Evolutionary conservation across 1,140 invertebrate genomes (phyloP).

Genomic region (Cylas formicarius): DNA sequence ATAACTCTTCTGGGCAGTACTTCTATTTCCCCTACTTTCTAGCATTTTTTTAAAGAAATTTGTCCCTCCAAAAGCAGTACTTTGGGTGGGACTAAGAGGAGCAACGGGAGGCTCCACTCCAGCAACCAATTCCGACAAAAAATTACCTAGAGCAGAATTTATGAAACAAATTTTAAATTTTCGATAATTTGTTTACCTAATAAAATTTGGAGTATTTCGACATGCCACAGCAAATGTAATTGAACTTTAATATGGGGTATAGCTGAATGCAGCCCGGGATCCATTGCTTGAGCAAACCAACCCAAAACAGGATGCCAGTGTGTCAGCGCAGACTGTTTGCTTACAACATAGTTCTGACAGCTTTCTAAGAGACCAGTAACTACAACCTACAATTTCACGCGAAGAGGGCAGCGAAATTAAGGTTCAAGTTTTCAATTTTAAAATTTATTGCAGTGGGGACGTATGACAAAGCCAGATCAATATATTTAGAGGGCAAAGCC

Average conservation of each 20-base stretch:
- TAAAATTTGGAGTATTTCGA: constrained; percentile 44
- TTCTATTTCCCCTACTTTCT: constrained; percentile 48
- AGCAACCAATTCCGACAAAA: constrained; percentile 46
- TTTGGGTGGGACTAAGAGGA: constrained; percentile 34
- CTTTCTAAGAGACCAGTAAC: constrained; percentile 72
- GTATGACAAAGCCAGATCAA: too few relatives aligned
- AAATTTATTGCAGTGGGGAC: background rate
- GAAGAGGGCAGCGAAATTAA: too few relatives aligned
- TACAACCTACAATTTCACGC: constrained; percentile 57
- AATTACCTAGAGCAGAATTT: constrained; percentile 38
- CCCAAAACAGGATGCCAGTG: constrained; percentile 97
- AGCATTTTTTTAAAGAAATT: constrained; percentile 48
- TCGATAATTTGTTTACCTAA: constrained; percentile 32
- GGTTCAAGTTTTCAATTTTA: background rate
- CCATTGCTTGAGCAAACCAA: constrained; percentile 88
- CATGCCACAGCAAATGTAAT: constrained; percentile 78
- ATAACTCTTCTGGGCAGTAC: constrained; percentile 54
- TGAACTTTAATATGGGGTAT: constrained; percentile 75
- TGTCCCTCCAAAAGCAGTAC: constrained; percentile 40
- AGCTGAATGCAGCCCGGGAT: constrained; percentile 74
- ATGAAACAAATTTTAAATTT: background rate
- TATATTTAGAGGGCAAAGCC: too few relatives aligned
- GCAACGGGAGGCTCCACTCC: constrained; percentile 39
- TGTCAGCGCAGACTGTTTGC: constrained; percentile 81
- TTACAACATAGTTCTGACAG: constrained; percentile 77